phyloP scores from a whole-genome alignment of 2,113 vertebrate genomes.

The Odontophorus gujanensis region DNA sequence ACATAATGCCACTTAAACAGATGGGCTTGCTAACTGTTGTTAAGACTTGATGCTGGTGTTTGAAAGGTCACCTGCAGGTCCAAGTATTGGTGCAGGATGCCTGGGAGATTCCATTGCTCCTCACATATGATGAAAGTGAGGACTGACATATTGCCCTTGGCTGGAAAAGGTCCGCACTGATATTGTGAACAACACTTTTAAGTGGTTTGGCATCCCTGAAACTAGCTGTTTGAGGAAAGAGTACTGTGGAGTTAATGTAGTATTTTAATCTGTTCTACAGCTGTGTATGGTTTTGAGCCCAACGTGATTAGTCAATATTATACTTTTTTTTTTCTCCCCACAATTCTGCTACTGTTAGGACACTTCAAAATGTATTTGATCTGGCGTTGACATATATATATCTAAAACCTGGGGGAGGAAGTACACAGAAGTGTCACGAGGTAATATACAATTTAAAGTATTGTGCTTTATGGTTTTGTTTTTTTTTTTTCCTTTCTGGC shows the following conservation, averaged over 20 bases:
- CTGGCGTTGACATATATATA: background rate
- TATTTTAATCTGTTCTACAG: background rate
- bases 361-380: background rate
- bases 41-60: background rate
- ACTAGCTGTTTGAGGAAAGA: background rate
- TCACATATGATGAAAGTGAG: background rate
- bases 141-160: background rate
- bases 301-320: background rate
- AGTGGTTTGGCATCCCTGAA: background rate
- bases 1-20: background rate
- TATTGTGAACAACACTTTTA: background rate
- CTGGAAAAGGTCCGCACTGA: background rate
- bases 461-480: background rate
- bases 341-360: background rate
- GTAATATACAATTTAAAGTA: background rate
- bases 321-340: background rate
- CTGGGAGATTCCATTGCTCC: background rate
- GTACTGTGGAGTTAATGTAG: background rate
- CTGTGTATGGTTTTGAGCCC: conserved; percentile 29
- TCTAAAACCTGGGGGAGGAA: background rate
- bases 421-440: background rate
- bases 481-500: background rate
- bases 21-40: background rate
- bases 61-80: background rate
- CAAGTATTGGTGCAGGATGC: background rate